Evolutionary conservation across 2,797 vertebrate genomes (phyloP).

Genomic region (Carapus acus): DNA sequence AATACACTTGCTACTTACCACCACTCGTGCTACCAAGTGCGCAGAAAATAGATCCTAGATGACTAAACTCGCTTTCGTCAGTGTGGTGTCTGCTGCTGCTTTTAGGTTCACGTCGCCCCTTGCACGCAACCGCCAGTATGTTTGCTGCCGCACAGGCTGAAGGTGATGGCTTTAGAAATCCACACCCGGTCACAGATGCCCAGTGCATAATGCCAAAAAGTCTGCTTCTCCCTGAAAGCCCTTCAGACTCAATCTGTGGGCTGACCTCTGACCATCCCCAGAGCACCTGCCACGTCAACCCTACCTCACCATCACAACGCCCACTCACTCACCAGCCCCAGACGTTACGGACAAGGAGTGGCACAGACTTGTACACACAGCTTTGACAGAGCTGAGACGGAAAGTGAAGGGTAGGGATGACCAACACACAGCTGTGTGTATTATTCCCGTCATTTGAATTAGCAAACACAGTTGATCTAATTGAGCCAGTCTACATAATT

Average conservation of each 20-base stretch:
- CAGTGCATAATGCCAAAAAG: slow-evolving; percentile 58
- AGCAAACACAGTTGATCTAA: slow-evolving; percentile 72
- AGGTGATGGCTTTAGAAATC: slow-evolving; percentile 40
- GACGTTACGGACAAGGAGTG: slow-evolving; percentile 30
- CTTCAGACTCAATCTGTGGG: slow-evolving; percentile 67
- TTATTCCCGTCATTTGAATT: slow-evolving; percentile 67
- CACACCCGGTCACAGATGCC: slow-evolving; percentile 41
- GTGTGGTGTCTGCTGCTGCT: slow-evolving; percentile 37
- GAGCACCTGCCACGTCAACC: slow-evolving; percentile 64
- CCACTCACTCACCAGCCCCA: slow-evolving; percentile 42
- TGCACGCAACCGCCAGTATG: slow-evolving; percentile 39
- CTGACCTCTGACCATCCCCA: slow-evolving; percentile 70
- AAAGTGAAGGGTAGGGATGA: slow-evolving; percentile 52
- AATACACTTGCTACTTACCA: neutral
- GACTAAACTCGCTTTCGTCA: slow-evolving; percentile 17
- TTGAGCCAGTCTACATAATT: slow-evolving; percentile 66
- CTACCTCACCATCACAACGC: slow-evolving; percentile 48
- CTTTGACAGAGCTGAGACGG: slow-evolving; percentile 26
- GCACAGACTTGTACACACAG: slow-evolving; percentile 30
- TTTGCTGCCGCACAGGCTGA: slow-evolving; percentile 27
- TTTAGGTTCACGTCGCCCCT: slow-evolving; percentile 24
- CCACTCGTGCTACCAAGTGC: slow-evolving; percentile 7
- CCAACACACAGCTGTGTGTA: slow-evolving; percentile 51
- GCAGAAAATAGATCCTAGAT: slow-evolving; percentile 17
- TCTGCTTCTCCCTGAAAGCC: slow-evolving; percentile 48